These are phyloP conservation scores for Drosophila dives DNA, from an alignment of 2,888 invertebrate genomes.

Conservation along the genomic window DNA sequence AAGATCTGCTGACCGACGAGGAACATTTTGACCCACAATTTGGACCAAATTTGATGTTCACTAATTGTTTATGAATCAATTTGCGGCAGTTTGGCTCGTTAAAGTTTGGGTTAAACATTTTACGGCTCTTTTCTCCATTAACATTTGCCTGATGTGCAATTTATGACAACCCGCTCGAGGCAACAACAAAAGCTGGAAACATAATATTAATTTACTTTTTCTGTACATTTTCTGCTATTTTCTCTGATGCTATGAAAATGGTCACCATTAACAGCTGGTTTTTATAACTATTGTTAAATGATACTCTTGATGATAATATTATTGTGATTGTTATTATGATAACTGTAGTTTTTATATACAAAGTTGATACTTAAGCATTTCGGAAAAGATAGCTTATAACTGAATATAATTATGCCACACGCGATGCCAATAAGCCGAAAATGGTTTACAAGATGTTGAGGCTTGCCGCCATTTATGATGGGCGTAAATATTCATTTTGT, in stretches of 20 bases:
- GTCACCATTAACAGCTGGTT: conserved; percentile 64
- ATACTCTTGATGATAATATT: conserved; percentile 59
- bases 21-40: conserved; percentile 32
- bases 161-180: conserved; percentile 43
- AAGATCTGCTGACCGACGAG: neutral
- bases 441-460: conserved; percentile 11
- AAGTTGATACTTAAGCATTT: conserved; percentile 56
- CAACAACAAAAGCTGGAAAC: conserved; percentile 16
- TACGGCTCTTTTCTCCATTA: conserved; percentile 52
- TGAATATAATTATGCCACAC: conserved; percentile 46
- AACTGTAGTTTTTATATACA: conserved; percentile 65
- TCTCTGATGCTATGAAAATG: conserved; percentile 56
- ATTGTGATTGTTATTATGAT: conserved; percentile 56
- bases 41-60: conserved; percentile 37
- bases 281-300: conserved; percentile 76
- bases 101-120: conserved; percentile 63
- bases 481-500: conserved; percentile 41
- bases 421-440: conserved; percentile 37
- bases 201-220: conserved; percentile 20
- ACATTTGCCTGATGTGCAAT: conserved; percentile 59
- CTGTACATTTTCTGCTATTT: conserved; percentile 12
- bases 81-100: conserved; percentile 57
- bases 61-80: conserved; percentile 73
- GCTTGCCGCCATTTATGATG: neutral
- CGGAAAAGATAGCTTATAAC: conserved; percentile 30